These are phyloP conservation scores for Porphyrio hochstetteri DNA, from an alignment of 2,113 vertebrate species.

Conservation along the genomic window DNA sequence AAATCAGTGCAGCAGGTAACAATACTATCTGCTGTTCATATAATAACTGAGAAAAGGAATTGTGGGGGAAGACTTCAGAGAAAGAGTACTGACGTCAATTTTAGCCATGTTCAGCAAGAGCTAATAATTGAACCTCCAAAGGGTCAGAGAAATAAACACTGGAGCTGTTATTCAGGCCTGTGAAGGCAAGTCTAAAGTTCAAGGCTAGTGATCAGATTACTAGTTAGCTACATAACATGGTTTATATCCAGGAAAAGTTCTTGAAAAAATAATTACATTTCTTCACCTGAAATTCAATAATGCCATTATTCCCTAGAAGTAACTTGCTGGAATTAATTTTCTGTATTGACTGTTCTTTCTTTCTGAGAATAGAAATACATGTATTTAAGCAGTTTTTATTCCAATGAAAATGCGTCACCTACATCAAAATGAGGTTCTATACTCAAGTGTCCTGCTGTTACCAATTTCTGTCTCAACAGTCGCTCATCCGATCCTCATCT, in stretches of 20 bases:
- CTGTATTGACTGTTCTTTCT: constrained; percentile 9
- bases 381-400: constrained; percentile 26
- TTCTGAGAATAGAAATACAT: constrained; percentile 15
- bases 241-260: neutral
- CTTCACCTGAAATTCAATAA: constrained; percentile 14
- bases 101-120: neutral
- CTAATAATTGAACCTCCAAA: neutral
- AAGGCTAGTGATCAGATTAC: neutral
- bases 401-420: constrained; percentile 4
- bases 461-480: constrained; percentile 27
- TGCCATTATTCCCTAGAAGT: constrained; percentile 10
- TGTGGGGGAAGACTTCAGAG: neutral
- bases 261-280: neutral
- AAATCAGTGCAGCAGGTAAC: neutral
- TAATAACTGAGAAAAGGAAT: neutral
- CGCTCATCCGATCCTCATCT: neutral
- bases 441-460: constrained; percentile 21
- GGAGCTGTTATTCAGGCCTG: neutral
- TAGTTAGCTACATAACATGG: neutral
- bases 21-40: neutral
- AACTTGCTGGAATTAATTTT: constrained; percentile 48
- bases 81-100: neutral
- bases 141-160: neutral
- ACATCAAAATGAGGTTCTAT: constrained; percentile 1
- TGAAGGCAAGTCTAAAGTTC: neutral